These are phyloP conservation scores for Stramonita haemastoma DNA, from an alignment of 2,888 invertebrate genomes.

Conservation along the genomic window DNA sequence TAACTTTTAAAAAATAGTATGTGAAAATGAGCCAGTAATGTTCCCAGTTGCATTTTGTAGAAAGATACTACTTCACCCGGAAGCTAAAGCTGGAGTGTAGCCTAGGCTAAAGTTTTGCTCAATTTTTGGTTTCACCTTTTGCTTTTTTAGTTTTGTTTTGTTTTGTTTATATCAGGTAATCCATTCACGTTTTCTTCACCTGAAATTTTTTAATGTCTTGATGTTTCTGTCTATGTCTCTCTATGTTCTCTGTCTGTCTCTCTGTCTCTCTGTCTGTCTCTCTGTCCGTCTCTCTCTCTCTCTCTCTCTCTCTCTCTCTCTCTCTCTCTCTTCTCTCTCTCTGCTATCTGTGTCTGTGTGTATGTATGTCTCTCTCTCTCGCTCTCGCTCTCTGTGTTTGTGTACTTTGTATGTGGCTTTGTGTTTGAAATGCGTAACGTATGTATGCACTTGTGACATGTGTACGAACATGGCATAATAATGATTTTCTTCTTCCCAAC, in stretches of 20 bases:
- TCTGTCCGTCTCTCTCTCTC: no score
- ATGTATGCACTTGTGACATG: no score
- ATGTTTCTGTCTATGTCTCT: background rate
- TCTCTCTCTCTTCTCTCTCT: background rate
- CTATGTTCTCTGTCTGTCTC: background rate
- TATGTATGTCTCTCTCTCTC: no score
- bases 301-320: slow-evolving; percentile 9
- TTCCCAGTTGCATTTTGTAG: no score
- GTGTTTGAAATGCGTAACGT: no score
- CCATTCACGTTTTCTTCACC: background rate
- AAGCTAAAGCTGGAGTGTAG: background rate
- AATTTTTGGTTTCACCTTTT: background rate
- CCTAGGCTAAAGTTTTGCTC: background rate
- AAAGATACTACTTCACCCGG: no score
- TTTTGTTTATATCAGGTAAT: background rate
- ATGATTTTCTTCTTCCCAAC: no score
- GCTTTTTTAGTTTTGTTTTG: background rate
- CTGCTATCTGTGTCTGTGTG: background rate
- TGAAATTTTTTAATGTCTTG: background rate
- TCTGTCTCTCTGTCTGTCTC: slow-evolving; percentile 4
- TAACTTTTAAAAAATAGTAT: no score
- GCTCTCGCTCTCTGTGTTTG: no score
- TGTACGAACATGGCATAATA: no score
- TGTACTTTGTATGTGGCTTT: no score
- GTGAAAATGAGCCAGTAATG: no score